These are phyloP conservation scores for Amphiprion ocellaris DNA, from an alignment of 2,113 vertebrate genomes.

Conservation along the genomic window DNA sequence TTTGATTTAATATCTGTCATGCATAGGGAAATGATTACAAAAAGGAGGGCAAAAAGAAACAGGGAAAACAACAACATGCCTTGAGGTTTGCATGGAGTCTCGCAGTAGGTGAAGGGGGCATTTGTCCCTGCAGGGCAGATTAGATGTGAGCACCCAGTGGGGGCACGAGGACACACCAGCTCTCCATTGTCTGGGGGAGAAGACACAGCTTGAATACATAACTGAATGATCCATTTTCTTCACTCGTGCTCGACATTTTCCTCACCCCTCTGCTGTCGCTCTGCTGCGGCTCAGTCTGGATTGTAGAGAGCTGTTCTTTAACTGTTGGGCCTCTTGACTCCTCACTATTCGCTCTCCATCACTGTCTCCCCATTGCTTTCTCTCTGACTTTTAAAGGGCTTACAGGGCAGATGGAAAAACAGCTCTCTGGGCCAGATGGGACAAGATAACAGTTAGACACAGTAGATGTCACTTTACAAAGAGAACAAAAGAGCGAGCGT, in stretches of 20 bases:
- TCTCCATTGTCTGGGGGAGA: conserved; percentile 46
- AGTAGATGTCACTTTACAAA: conserved; percentile 21
- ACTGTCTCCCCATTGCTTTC: conserved; percentile 53
- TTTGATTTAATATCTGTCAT: conserved; percentile 80
- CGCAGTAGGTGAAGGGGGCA: conserved; percentile 61
- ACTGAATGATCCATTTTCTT: conserved; percentile 68
- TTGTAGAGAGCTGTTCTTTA: conserved; percentile 35
- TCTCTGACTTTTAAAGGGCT: conserved; percentile 42
- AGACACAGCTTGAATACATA: conserved; percentile 72
- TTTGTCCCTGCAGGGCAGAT: conserved; percentile 70
- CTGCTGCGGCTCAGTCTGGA: conserved; percentile 41
- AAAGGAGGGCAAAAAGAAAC: conserved; percentile 9
- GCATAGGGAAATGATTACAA: conserved; percentile 32
- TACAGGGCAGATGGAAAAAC: conserved; percentile 56
- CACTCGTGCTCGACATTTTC: conserved; percentile 30
- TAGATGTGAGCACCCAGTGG: conserved; percentile 60
- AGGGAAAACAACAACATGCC: conserved; percentile 65
- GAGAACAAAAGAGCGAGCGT: neutral
- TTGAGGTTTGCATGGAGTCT: conserved; percentile 54
- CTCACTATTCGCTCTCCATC: conserved; percentile 39
- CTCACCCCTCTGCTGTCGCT: conserved; percentile 42
- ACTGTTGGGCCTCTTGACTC: conserved; percentile 45
- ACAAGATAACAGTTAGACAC: conserved; percentile 30
- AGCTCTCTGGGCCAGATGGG: conserved; percentile 35
- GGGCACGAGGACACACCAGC: conserved; percentile 63